Evolutionary conservation across 1,140 invertebrate species (phyloP).

Genomic region (Bombus picipes): DNA sequence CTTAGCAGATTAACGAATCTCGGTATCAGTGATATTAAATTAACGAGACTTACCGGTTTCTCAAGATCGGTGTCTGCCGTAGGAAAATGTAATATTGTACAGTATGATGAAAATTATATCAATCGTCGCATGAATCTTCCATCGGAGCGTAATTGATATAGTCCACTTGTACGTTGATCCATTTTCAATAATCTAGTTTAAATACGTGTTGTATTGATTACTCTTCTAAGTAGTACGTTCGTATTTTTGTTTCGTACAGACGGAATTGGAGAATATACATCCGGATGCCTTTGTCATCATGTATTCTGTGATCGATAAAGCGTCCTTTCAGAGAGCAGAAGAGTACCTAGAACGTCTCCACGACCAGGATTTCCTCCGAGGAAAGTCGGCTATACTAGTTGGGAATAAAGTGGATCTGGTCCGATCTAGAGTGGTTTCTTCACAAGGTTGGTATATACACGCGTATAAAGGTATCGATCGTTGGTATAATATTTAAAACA

Average conservation of each 20-base stretch:
- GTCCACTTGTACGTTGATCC: too few species aligned
- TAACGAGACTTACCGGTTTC: too few species aligned
- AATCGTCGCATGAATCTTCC: too few species aligned
- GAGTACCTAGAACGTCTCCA: conserved; percentile 89
- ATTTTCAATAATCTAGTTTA: background rate
- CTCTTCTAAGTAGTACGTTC: background rate
- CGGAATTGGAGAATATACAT: conserved; percentile 87
- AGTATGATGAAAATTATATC: too few species aligned
- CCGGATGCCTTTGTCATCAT: conserved; percentile 94
- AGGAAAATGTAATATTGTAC: too few species aligned
- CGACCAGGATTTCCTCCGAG: conserved; percentile 89
- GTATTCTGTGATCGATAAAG: conserved; percentile 95
- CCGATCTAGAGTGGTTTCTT: conserved; percentile 92
- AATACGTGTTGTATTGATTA: background rate
- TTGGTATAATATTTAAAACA: too few species aligned
- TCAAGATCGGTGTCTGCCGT: too few species aligned
- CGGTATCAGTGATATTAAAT: too few species aligned
- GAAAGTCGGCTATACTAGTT: conserved; percentile 92
- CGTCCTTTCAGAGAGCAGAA: conserved; percentile 92
- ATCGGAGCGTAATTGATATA: too few species aligned
- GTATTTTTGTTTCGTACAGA: conserved; percentile 79
- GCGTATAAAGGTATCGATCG: background rate
- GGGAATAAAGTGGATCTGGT: conserved; percentile 98
- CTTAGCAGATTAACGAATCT: too few species aligned
- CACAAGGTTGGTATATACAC: conserved; percentile 89